A percentile compares a stretch with the other conserved stretches of the same genome.
Conservation (phyloP, 2,797 vertebrate species). For the Cichlasoma orientale region DNA sequence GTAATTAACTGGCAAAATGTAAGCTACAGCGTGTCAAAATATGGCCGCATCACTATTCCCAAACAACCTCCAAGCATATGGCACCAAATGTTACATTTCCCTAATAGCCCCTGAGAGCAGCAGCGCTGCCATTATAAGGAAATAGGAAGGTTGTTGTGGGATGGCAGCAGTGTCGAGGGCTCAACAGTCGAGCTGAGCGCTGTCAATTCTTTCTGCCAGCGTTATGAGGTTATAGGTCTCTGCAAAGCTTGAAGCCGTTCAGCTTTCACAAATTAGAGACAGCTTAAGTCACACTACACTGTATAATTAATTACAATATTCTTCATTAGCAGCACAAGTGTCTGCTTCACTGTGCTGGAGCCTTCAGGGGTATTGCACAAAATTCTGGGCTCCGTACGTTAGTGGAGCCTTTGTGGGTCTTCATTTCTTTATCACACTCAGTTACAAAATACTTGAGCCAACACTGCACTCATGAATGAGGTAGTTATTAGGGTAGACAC, state of each 20-base stretch:
- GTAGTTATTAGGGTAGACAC: neutral
- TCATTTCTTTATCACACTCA: neutral
- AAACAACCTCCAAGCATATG: conserved; percentile 84
- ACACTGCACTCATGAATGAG: neutral
- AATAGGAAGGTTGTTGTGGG: conserved; percentile 44
- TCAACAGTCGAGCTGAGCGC: conserved; percentile 32
- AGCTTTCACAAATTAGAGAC: conserved; percentile 23
- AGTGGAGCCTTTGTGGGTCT: neutral
- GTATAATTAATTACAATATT: conserved; percentile 41
- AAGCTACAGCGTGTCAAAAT: conserved; percentile 75
- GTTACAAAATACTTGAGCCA: neutral
- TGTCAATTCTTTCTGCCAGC: conserved; percentile 48
- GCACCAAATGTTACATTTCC: conserved; percentile 80
- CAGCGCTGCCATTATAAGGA: conserved; percentile 51
- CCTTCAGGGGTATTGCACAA: conserved; percentile 26
- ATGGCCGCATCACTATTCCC: conserved; percentile 76
- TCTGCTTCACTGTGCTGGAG: conserved; percentile 3
- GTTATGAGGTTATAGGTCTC: conserved; percentile 20
- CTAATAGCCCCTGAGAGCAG: conserved; percentile 81
- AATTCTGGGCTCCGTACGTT: neutral
- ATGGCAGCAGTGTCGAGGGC: conserved; percentile 16
- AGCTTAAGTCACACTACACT: conserved; percentile 15
- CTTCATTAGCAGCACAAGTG: conserved; percentile 20
- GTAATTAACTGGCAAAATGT: conserved; percentile 84
- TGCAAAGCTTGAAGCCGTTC: conserved; percentile 44